phyloP scores from a whole-genome alignment of 2,888 invertebrate species.

The Latrodectus elegans region DNA sequence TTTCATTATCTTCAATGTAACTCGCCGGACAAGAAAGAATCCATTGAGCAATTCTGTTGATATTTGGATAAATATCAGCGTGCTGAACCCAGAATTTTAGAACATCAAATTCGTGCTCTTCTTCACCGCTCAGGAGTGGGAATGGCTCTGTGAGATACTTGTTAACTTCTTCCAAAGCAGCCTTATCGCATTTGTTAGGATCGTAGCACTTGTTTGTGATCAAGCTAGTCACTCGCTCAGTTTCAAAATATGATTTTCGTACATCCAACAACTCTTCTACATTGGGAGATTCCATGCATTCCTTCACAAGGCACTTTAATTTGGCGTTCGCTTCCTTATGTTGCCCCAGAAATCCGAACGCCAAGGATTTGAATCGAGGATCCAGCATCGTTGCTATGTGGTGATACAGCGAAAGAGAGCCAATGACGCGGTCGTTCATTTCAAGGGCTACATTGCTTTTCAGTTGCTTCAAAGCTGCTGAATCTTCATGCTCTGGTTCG shows the following conservation, averaged over 20 bases:
- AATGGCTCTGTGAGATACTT: constrained; percentile 48
- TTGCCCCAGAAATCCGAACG: constrained; percentile 26
- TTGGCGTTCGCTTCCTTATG: constrained; percentile 30
- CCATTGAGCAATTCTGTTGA: constrained; percentile 53
- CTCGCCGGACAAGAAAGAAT: constrained; percentile 57
- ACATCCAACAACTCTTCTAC: constrained; percentile 32
- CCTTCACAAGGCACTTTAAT: constrained; percentile 54
- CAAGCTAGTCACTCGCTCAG: constrained; percentile 4
- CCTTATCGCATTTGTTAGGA: constrained; percentile 45
- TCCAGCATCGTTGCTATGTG: constrained; percentile 57
- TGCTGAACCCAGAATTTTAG: constrained; percentile 55
- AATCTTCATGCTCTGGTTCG: constrained; percentile 3
- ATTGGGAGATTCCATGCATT: constrained; percentile 58
- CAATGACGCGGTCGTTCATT: constrained; percentile 31
- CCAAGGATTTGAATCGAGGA: constrained; percentile 40
- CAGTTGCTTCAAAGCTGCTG: constrained; percentile 43
- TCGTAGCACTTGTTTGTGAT: constrained; percentile 24
- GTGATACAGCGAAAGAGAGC: constrained; percentile 34
- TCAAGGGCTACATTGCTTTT: constrained; percentile 34
- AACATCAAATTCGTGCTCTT: constrained; percentile 25
- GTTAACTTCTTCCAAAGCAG: constrained; percentile 49
- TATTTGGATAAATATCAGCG: constrained; percentile 45
- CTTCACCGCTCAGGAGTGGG: not conserved
- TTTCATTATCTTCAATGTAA: constrained; percentile 31
- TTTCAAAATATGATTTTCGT: constrained; percentile 13